These are phyloP conservation scores for Xestia xanthographa DNA, from an alignment of 2,888 invertebrate species.

Conservation along the genomic window DNA sequence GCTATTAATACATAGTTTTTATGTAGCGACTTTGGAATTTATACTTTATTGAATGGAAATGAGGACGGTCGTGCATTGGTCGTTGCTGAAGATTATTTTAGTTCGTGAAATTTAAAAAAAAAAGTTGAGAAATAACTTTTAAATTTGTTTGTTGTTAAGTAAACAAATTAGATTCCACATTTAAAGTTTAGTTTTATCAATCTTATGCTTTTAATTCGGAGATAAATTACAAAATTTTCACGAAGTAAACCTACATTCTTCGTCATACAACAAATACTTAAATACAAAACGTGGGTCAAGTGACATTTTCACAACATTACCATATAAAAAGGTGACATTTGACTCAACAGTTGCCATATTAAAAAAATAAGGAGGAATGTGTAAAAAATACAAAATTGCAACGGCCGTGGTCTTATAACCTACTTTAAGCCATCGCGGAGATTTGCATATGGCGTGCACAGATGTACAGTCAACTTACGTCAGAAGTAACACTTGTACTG, in stretches of 20 bases:
- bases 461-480: conserved; percentile 16
- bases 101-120: neutral
- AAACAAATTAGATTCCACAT: neutral
- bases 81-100: neutral
- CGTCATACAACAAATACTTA: neutral
- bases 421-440: conserved; percentile 46
- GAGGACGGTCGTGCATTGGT: neutral
- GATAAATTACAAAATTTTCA: neutral
- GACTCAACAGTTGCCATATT: conserved; percentile 29
- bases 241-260: neutral
- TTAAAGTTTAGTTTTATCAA: neutral
- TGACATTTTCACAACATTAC: conserved; percentile 33
- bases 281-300: conserved; percentile 10
- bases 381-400: conserved; percentile 38
- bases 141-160: neutral
- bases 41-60: neutral
- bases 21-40: neutral
- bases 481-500: neutral
- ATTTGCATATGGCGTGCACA: conserved; percentile 32
- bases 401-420: conserved; percentile 49
- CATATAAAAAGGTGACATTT: conserved; percentile 44
- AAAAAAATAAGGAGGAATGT: conserved; percentile 16
- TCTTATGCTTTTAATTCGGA: neutral
- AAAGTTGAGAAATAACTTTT: neutral
- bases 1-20: neutral